Percentiles rank a stretch among this genome's conserved stretches.
These are phyloP conservation scores for Callionymus lyra DNA, from an alignment of 2,113 vertebrate species.

Conservation along the genomic window DNA sequence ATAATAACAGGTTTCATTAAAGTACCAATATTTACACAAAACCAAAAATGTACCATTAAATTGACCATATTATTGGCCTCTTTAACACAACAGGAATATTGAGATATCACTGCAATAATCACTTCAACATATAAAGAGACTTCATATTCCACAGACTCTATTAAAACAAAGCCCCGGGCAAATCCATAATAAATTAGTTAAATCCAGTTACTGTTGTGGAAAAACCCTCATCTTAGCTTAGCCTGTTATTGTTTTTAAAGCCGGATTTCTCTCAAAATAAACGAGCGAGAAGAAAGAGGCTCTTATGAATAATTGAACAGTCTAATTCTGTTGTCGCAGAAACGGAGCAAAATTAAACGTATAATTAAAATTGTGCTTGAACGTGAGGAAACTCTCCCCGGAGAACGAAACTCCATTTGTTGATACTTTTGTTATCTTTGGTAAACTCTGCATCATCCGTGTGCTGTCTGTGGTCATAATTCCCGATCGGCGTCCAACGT, in stretches of 20 bases:
- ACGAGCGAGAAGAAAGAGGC: not conserved
- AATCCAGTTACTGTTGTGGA: not conserved
- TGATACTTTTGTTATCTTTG: conserved; percentile 13
- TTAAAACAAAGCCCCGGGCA: not conserved
- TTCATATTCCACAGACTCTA: not conserved
- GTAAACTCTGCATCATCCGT: conserved; percentile 8
- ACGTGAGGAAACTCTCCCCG: not conserved
- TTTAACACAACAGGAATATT: not conserved
- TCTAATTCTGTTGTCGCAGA: not conserved
- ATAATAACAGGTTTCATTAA: no score
- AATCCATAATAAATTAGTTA: not conserved
- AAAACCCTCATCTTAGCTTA: not conserved
- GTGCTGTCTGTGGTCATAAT: conserved; percentile 7
- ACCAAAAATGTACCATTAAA: no score
- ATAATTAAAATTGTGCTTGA: not conserved
- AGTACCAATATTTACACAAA: no score
- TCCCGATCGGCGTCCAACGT: not conserved
- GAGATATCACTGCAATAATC: not conserved
- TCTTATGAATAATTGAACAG: not conserved
- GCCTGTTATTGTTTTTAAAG: conserved; percentile 2
- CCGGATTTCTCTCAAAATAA: not conserved
- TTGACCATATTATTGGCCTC: no score
- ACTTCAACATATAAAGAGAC: not conserved
- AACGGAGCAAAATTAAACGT: conserved; percentile 1
- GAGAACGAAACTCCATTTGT: conserved; percentile 5